Evolutionary conservation across 2,888 invertebrate species (phyloP).

Genomic region (Leucophora obtusa): DNA sequence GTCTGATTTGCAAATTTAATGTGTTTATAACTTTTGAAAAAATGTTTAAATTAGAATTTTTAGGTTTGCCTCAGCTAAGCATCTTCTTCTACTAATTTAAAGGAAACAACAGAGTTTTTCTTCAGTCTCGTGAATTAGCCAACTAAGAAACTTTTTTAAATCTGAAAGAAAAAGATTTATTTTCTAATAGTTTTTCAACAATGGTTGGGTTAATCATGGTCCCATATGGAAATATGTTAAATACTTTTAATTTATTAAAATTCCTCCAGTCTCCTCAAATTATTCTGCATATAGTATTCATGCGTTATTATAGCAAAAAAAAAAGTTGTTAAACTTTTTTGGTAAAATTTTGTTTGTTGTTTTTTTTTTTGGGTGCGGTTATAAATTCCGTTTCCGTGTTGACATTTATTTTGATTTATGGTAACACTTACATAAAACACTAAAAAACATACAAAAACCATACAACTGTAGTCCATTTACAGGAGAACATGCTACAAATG

Average conservation of each 20-base stretch:
- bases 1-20: no score
- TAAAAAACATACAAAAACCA: conserved; percentile 19
- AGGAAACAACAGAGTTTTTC: no score
- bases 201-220: no score
- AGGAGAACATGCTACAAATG: conserved; percentile 15
- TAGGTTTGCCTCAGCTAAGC: no score
- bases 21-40: no score
- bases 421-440: conserved; percentile 63
- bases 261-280: neutral
- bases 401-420: conserved; percentile 68
- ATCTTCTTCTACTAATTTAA: no score
- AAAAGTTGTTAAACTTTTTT: conserved; percentile 12
- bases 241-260: neutral
- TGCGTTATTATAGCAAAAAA: neutral
- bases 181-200: no score
- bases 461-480: conserved; percentile 48
- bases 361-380: conserved; percentile 52
- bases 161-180: no score
- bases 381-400: conserved; percentile 64
- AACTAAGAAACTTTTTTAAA: no score
- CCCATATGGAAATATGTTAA: neutral
- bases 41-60: no score
- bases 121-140: no score
- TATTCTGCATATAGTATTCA: neutral
- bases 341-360: conserved; percentile 29